Base-by-base conservation (phyloP, 2,888 invertebrate genomes). In the Lottia gigantea region DNA sequence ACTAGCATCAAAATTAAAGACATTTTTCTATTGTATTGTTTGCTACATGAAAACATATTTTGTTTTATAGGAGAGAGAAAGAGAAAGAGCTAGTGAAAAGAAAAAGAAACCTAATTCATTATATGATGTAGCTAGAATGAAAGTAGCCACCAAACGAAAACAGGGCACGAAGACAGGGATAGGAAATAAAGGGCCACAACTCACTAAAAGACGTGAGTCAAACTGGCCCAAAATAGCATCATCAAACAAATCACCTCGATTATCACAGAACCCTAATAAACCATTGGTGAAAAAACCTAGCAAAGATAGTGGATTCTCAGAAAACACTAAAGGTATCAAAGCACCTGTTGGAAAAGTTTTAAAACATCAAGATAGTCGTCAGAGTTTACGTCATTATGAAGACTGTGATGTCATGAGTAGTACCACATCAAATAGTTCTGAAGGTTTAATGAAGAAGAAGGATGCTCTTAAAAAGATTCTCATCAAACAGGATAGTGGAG, bases 251-350 rank as follows among this genome's bases (percentile, higher is more conserved):
- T 71, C 72, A n/a, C 68, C 76, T 8, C 64, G 66, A 16, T 70
- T 72, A 7, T 75, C 72, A 15, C 74, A 74, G 16, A 75, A 79
- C 70, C 74, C 79, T 3, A 68, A 73, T 19, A 82, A 80, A 65
- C 82, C 83, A 4, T 77, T 82, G 78, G 80, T 82, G 16, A 82
- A 83, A 68, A 81, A 79, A 74, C 78, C 79, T 4, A 82, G 82
- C 70, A 81, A 81, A 68, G 83, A 83, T 64, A 83, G 83, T 64
- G 81, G 82, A 16, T 81, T 80, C 71, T 83, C 83, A n/a, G 67
- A 70, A 46, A 77, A 74, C 23, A 76, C 72, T 62, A 80, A 82
- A 70, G 64, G 67, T 0, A 31, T 14, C 2, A 64, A 47, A 3
- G 11, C 40, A 1, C 40, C 40, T 40, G 40, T 40, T 40, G 64